Evolutionary conservation across 2,797 vertebrate genomes (phyloP).

Genomic region (Megalops cyprinoides): DNA sequence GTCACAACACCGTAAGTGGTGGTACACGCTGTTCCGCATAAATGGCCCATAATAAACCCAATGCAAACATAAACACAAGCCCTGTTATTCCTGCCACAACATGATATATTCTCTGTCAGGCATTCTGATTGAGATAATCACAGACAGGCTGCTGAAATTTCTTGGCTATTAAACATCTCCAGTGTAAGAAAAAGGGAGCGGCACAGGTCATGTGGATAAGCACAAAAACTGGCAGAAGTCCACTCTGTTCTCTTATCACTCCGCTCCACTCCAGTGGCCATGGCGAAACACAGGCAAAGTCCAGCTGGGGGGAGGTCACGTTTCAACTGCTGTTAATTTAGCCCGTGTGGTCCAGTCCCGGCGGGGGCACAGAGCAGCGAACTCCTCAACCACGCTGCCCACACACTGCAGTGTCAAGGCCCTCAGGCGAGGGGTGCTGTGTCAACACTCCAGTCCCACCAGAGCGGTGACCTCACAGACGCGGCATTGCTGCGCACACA

Average conservation of each 20-base stretch:
- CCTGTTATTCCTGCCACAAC: not conserved
- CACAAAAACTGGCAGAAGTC: not conserved
- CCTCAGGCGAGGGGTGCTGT: too few species aligned
- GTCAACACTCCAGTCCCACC: not conserved
- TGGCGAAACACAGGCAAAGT: not conserved
- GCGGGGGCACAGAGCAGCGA: not conserved
- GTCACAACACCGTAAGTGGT: not conserved
- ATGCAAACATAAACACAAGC: slow-evolving; percentile 1
- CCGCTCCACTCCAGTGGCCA: not conserved
- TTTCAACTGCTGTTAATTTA: not conserved
- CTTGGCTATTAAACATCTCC: not conserved
- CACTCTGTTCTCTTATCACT: not conserved
- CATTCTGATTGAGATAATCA: not conserved
- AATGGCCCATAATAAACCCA: not conserved
- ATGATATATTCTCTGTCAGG: not conserved
- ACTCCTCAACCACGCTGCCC: not conserved
- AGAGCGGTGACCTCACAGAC: not conserved
- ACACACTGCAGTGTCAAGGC: too few species aligned
- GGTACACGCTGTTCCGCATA: not conserved
- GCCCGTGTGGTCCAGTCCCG: not conserved
- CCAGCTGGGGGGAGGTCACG: not conserved
- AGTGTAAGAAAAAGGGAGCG: not conserved
- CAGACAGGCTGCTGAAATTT: not conserved
- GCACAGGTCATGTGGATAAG: not conserved
- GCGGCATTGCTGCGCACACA: not conserved